Base-by-base conservation (phyloP, 1,140 invertebrate genomes). In the Aphaenogaster ashmeadi region DNA sequence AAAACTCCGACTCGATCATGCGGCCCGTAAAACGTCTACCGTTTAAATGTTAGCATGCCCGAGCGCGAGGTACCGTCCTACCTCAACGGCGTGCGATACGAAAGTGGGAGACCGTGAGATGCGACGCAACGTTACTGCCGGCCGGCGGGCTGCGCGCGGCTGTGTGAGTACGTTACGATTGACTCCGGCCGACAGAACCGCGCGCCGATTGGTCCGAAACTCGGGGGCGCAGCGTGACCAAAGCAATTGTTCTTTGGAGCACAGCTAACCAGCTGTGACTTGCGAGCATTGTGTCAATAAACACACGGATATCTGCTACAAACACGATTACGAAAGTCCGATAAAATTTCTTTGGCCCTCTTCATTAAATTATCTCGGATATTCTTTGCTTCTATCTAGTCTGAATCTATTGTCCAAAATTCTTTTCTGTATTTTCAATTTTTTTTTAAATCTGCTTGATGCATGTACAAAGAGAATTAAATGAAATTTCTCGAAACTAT, bases 1-100 rank as follows among this genome's bases (percentile, higher is more conserved):
- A 13, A 13, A 56, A 44, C 11, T 38, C 9, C 21, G 33, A 21
- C 41, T 50, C 36, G 21, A 27, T 21, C 50, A 50, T 3, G 9
- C 36, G 36, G 8, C 44, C 33, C 3, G 62, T 36, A 15, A 27
- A 21, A n/a, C 47, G 5, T 3, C 38, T 3, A 11, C 18, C 33
- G 15, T 74, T 27, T 38, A 60, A 58, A 44, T n/a, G 13, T n/a
- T 15, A 11, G n/a, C 18, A 47, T 8, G 38, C 2, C 36, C 15
- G 58, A 79, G 21, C 3, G 33, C 75, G 47, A 21, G 60, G 44
- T 72, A 66, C 66, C 87, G 78, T 89, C 91, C 92, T 88, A 85
- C 84, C 80, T 87, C 81, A 84, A 92, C 89, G 91, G 91, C 92
- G 93, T 93, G 87, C 91, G 91, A 91, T 90, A 91, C 93, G 91